Percentiles rank a stretch among this genome's conserved stretches.
These are phyloP conservation scores for Oxyura jamaicensis DNA, from an alignment of 2,113 vertebrate species.

Conservation along the genomic window DNA sequence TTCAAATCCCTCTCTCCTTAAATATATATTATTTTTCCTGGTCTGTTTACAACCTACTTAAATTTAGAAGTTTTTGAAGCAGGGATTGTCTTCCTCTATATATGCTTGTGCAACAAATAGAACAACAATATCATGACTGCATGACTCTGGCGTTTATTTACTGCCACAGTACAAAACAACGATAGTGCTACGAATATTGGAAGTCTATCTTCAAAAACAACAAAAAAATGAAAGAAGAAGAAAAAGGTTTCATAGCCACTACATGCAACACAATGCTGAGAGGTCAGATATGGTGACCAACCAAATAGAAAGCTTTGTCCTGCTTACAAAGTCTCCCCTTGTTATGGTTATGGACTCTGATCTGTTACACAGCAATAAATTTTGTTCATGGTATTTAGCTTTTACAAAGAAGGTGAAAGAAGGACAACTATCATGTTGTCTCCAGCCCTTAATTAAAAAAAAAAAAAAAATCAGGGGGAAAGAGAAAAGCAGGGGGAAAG, in stretches of 20 bases:
- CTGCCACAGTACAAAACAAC: not conserved
- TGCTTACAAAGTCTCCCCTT: conserved; percentile 20
- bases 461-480: not conserved
- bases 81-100: not conserved
- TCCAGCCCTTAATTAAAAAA: not conserved
- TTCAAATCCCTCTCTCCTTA: not conserved
- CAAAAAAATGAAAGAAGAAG: not conserved
- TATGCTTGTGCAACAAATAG: not conserved
- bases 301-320: conserved; percentile 25
- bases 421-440: not conserved
- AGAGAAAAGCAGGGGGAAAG: not conserved
- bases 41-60: not conserved
- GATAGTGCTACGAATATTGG: not conserved
- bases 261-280: not conserved
- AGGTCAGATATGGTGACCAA: not conserved
- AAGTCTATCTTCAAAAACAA: not conserved
- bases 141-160: not conserved
- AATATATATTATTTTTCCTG: not conserved
- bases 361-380: conserved; percentile 44
- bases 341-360: conserved; percentile 23
- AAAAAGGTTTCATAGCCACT: not conserved
- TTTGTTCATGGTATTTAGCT: conserved; percentile 19
- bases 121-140: not conserved
- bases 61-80: not conserved
- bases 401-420: conserved; percentile 33